phyloP scores from a whole-genome alignment of 2,888 invertebrate species.

The Phortica magna region DNA sequence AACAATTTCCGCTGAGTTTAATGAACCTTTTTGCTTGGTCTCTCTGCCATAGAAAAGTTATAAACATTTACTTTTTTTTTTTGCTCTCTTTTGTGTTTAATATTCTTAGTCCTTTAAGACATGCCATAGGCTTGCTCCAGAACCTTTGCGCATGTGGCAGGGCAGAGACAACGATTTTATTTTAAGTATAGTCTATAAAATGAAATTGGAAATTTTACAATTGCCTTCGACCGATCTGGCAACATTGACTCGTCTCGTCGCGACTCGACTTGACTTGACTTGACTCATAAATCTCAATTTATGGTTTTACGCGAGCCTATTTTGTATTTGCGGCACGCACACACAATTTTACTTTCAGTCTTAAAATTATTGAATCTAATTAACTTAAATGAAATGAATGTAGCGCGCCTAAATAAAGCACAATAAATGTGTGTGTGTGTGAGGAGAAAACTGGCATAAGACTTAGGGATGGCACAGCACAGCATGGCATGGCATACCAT shows the following conservation, averaged over 20 bases:
- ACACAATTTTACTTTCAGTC: slow-evolving; percentile 56
- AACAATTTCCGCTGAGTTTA: slow-evolving; percentile 72
- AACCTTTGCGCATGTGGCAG: background rate
- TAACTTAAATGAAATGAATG: slow-evolving; percentile 75
- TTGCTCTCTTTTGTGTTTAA: no score
- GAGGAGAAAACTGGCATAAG: background rate
- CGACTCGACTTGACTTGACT: background rate
- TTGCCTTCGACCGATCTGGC: slow-evolving; percentile 44
- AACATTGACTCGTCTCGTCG: background rate
- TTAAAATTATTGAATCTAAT: slow-evolving; percentile 74
- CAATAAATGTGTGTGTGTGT: slow-evolving; percentile 33
- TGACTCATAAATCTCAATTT: slow-evolving; percentile 69
- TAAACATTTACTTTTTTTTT: background rate
- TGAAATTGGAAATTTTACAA: slow-evolving; percentile 69
- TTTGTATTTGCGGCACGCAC: slow-evolving; percentile 29
- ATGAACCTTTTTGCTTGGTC: slow-evolving; percentile 42
- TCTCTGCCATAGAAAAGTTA: slow-evolving; percentile 4
- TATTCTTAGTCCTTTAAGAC: slow-evolving; percentile 5
- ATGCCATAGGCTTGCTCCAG: background rate
- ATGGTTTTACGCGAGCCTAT: slow-evolving; percentile 41
- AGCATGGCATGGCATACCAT: background rate
- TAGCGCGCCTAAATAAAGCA: slow-evolving; percentile 44
- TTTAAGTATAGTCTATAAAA: slow-evolving; percentile 65
- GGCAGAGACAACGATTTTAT: slow-evolving; percentile 56
- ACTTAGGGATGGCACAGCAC: background rate